Evolutionary conservation across 2,888 invertebrate genomes (phyloP).

Genomic region (Eupithecia centaureata): DNA sequence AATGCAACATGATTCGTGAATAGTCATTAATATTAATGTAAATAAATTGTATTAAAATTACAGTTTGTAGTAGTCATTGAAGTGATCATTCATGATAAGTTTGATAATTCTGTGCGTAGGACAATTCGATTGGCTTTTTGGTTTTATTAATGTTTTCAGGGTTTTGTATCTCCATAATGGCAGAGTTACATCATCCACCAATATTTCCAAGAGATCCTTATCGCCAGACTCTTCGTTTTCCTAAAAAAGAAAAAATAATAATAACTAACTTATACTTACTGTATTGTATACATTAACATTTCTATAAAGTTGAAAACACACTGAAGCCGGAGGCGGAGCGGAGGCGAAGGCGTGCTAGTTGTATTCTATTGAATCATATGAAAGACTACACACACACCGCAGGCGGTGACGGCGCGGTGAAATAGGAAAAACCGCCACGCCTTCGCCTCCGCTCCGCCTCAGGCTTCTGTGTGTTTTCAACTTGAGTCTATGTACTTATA

Average conservation of each 20-base stretch:
- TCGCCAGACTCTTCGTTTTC: slow-evolving; percentile 25
- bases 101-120: slow-evolving; percentile 51
- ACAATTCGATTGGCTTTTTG: slow-evolving; percentile 43
- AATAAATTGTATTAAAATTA: slow-evolving; percentile 35
- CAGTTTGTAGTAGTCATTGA: slow-evolving; percentile 53
- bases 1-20: too few species aligned
- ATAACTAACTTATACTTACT: background rate
- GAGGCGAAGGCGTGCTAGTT: too few species aligned
- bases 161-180: slow-evolving; percentile 54
- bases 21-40: background rate
- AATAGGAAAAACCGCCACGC: too few species aligned
- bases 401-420: too few species aligned
- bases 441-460: too few species aligned
- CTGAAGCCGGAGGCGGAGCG: too few species aligned
- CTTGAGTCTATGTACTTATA: too few species aligned
- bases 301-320: too few species aligned
- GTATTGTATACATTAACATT: too few species aligned
- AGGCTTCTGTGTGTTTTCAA: too few species aligned
- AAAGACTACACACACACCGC: too few species aligned
- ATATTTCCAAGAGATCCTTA: slow-evolving; percentile 46
- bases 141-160: slow-evolving; percentile 49
- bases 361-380: too few species aligned
- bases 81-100: slow-evolving; percentile 47
- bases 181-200: slow-evolving; percentile 52
- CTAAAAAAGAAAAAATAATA: slow-evolving; percentile 43